Evolutionary conservation across 2,888 invertebrate genomes (phyloP).

Genomic region (Alloplasta piceator): DNA sequence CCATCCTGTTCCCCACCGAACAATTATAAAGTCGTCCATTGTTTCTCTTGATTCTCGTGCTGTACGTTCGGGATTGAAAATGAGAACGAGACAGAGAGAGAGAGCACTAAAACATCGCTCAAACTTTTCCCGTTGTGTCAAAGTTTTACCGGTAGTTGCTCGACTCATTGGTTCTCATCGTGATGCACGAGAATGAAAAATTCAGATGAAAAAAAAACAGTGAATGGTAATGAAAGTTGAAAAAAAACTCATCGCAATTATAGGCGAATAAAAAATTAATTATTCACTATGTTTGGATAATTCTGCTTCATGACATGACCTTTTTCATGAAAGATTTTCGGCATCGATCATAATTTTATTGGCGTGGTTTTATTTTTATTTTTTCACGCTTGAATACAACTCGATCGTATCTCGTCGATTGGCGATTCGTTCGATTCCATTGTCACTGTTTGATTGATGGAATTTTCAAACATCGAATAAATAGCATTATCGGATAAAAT

Average conservation of each 20-base stretch:
- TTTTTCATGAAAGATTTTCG: background rate
- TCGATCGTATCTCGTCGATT: background rate
- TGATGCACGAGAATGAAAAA: background rate
- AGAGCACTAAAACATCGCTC: constrained; percentile 11
- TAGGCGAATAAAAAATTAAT: background rate
- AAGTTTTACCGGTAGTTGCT: constrained; percentile 55
- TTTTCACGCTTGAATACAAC: no score
- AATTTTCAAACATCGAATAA: constrained; percentile 22
- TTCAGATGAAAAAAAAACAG: no score
- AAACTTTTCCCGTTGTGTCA: constrained; percentile 40
- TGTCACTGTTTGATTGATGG: constrained; percentile 7
- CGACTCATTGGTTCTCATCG: constrained; percentile 2
- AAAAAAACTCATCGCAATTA: no score
- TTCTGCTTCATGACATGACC: constrained; percentile 5
- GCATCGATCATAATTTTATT: no score
- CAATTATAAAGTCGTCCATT: constrained; percentile 63
- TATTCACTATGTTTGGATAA: constrained; percentile 11
- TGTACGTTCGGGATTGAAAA: background rate
- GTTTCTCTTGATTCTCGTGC: constrained; percentile 37
- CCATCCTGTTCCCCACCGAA: constrained; percentile 49
- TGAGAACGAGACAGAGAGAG: constrained; percentile 15
- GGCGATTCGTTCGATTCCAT: background rate
- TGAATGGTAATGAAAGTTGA: no score
- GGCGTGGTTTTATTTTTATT: no score
- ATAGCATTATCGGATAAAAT: constrained; percentile 23